A percentile compares a stretch with the other conserved stretches of the same genome.
Conservation (phyloP, 2,888 invertebrate genomes). For the Cyaniris semiargus region DNA sequence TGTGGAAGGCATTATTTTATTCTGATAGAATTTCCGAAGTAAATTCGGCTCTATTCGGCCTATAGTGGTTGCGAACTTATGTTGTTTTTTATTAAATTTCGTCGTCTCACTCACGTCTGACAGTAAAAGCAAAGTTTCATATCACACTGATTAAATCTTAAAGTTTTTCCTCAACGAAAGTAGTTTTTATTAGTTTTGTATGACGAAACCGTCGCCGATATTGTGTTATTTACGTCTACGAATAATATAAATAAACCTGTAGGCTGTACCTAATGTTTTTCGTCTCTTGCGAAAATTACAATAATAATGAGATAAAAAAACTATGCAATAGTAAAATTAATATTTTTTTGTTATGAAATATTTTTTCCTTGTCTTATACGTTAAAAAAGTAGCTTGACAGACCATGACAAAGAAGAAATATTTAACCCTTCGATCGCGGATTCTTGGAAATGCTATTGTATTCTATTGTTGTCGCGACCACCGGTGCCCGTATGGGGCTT, state of each 20-base stretch:
- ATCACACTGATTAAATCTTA: slow-evolving; percentile 14
- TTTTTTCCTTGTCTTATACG: no score
- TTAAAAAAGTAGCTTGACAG: no score
- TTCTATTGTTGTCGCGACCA: no score
- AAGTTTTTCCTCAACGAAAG: background rate
- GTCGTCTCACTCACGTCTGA: background rate
- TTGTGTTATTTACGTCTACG: background rate
- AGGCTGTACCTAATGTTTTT: background rate
- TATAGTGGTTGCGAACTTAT: background rate
- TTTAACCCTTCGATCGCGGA: no score
- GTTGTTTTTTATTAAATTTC: background rate
- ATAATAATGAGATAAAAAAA: no score
- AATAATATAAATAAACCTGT: background rate
- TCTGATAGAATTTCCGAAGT: background rate
- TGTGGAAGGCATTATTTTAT: background rate
- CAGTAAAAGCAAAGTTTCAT: slow-evolving; percentile 1
- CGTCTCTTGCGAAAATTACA: background rate
- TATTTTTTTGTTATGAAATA: no score
- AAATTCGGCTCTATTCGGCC: background rate
- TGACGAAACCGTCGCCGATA: background rate
- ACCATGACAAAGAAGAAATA: no score
- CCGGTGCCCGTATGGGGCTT: no score
- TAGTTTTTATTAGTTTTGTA: slow-evolving; percentile 1
- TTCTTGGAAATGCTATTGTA: no score
- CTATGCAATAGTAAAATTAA: no score